These are phyloP conservation scores for Pygoscelis antarcticus DNA, from an alignment of 2,113 vertebrate species.

Conservation along the genomic window DNA sequence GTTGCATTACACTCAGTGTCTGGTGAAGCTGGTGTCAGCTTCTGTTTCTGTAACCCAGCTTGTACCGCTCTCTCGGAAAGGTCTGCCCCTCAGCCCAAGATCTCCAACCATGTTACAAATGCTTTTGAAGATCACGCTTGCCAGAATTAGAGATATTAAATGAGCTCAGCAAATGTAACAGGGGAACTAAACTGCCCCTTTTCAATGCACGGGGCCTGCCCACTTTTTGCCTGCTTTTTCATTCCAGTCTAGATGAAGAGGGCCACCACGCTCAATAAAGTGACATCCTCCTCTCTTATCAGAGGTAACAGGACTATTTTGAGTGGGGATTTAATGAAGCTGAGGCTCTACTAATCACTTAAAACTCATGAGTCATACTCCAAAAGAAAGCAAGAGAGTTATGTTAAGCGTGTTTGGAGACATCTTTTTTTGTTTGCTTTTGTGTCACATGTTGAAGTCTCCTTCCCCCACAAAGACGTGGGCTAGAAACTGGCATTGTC, in stretches of 20 bases:
- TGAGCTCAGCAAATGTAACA: neutral
- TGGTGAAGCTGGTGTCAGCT: neutral
- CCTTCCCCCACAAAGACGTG: neutral
- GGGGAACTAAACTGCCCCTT: neutral
- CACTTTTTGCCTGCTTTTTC: neutral
- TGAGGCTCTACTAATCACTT: neutral
- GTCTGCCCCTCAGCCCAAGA: neutral
- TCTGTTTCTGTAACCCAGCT: slow-evolving; percentile 3
- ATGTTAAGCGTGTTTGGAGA: neutral
- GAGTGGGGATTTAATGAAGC: neutral
- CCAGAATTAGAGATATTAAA: neutral
- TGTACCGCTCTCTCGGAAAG: neutral
- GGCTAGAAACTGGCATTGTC: slow-evolving; percentile 42
- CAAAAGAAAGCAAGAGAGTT: neutral
- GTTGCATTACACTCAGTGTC: neutral
- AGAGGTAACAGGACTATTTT: neutral
- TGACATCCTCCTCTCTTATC: neutral
- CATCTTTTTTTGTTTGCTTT: slow-evolving; percentile 25
- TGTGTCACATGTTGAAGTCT: neutral
- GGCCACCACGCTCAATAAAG: neutral
- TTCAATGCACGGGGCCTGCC: neutral
- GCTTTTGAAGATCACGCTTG: neutral
- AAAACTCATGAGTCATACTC: slow-evolving; percentile 7
- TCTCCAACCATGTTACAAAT: neutral
- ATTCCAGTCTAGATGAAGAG: neutral